phyloP scores from a whole-genome alignment of 1,140 invertebrate species.

The Adoxophyes honmai region DNA sequence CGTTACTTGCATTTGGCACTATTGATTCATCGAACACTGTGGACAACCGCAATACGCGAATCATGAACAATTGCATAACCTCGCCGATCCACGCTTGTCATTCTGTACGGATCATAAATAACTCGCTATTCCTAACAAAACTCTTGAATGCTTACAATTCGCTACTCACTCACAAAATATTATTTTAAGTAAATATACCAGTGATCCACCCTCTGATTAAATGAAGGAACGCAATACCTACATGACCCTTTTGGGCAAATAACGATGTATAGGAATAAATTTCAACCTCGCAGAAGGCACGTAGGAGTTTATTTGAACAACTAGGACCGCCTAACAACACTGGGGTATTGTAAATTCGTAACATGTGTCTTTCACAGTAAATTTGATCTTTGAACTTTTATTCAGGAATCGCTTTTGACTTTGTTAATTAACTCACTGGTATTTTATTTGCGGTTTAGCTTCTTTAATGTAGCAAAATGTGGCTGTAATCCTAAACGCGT shows the following conservation, averaged over 20 bases:
- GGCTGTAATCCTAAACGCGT: too few species aligned
- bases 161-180: neutral
- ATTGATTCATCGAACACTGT: neutral
- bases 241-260: neutral
- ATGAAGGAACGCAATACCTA: neutral
- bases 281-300: neutral
- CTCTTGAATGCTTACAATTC: neutral
- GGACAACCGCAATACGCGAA: constrained; percentile 6
- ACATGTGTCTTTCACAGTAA: too few species aligned
- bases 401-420: too few species aligned
- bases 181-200: constrained; percentile 1
- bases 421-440: too few species aligned
- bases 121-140: neutral
- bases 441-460: too few species aligned
- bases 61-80: constrained; percentile 11
- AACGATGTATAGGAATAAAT: neutral
- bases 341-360: neutral
- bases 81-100: neutral
- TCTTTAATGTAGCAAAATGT: too few species aligned
- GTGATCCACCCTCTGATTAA: neutral
- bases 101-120: constrained; percentile 10
- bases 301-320: neutral
- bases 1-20: neutral
- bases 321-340: neutral
- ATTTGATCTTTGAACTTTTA: too few species aligned